Conservation (phyloP, 1,140 invertebrate species). For the Diuraphis noxia region DNA sequence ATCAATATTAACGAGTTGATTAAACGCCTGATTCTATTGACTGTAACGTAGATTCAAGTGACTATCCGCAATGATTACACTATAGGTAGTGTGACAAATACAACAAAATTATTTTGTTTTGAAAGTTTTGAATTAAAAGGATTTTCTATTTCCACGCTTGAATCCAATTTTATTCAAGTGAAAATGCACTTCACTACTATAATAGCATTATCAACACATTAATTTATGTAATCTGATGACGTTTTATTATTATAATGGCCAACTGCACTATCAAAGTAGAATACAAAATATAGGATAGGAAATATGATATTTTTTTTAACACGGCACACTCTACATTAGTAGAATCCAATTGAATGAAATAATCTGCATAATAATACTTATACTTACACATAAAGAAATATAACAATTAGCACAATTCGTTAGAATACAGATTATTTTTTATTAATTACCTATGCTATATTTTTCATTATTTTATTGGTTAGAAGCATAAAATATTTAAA, state of each 20-base stretch:
- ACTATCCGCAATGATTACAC: neutral
- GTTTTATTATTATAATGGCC: neutral
- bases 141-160: neutral
- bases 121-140: neutral
- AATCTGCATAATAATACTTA: too few species aligned
- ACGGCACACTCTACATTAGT: too few species aligned
- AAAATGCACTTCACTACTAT: neutral
- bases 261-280: too few species aligned
- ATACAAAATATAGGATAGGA: too few species aligned
- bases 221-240: neutral
- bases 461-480: too few species aligned
- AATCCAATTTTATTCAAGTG: neutral
- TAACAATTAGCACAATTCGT: too few species aligned
- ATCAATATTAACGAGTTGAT: neutral
- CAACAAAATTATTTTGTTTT: neutral
- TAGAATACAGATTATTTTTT: too few species aligned
- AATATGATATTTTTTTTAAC: too few species aligned
- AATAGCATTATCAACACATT: neutral
- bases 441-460: too few species aligned
- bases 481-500: too few species aligned
- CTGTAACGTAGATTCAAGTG: neutral
- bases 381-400: too few species aligned
- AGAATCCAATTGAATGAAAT: too few species aligned
- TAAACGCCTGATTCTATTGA: neutral
- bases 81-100: neutral